A percentile compares a stretch with the other conserved stretches of the same genome.
Conservation (phyloP, 2,113 vertebrate species). For the Coryphaenoides rupestris region DNA sequence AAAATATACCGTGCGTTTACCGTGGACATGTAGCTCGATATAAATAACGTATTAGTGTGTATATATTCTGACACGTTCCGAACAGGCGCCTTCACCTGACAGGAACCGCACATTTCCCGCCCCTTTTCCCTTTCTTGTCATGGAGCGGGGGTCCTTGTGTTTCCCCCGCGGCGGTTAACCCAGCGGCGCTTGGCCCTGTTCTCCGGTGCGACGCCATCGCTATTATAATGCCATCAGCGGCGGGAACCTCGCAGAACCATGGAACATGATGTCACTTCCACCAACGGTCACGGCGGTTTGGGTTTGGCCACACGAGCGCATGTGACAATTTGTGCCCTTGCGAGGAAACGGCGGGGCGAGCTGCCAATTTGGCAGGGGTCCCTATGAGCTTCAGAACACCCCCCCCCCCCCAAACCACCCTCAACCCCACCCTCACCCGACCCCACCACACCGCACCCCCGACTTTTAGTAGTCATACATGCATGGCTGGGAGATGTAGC, state of each 20-base stretch:
- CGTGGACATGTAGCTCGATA: no score
- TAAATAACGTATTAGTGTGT: no score
- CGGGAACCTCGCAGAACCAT: conserved; percentile 62
- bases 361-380: conserved; percentile 57
- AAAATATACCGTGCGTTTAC: no score
- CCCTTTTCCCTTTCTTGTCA: conserved; percentile 43
- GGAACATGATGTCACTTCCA: conserved; percentile 78
- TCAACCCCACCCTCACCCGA: no score
- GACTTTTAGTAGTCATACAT: background rate
- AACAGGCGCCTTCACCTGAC: conserved; percentile 43
- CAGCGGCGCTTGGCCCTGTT: conserved; percentile 44
- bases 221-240: conserved; percentile 68
- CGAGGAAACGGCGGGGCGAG: conserved; percentile 54
- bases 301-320: conserved; percentile 64
- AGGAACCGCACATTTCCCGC: conserved; percentile 19
- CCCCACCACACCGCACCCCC: background rate
- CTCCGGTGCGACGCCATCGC: conserved; percentile 48
- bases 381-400: conserved; percentile 31
- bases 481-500: no score
- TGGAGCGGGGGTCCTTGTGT: conserved; percentile 35
- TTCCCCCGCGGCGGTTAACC: conserved; percentile 51
- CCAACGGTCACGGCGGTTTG: conserved; percentile 71
- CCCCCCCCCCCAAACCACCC: background rate
- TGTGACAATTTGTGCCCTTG: conserved; percentile 70
- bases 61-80: conserved; percentile 2